These are phyloP conservation scores for Poecilia gillii DNA, from an alignment of 2,797 vertebrate species.

Conservation along the genomic window DNA sequence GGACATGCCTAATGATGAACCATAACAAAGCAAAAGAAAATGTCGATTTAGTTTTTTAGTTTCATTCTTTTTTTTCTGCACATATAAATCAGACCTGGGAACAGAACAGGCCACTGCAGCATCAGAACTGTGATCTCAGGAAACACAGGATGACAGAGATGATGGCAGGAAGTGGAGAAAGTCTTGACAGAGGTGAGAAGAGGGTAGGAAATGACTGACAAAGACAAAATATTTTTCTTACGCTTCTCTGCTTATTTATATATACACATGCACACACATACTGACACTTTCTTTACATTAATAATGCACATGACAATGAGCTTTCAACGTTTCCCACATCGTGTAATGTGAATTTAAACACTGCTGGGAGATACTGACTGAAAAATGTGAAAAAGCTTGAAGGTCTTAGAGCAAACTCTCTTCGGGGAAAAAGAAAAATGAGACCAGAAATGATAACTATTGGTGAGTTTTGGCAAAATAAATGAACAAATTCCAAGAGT, in stretches of 20 bases:
- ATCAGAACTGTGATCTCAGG: constrained; percentile 48
- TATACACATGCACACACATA: constrained; percentile 8
- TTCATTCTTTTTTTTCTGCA: constrained; percentile 13
- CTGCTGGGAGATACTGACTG: neutral
- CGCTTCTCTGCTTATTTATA: constrained; percentile 17
- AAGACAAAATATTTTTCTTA: constrained; percentile 37
- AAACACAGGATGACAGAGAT: constrained; percentile 28
- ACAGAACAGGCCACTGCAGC: constrained; percentile 10
- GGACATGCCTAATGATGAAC: neutral
- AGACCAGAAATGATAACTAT: neutral
- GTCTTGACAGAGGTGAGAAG: constrained; percentile 31
- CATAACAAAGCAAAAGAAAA: neutral
- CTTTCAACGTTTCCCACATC: constrained; percentile 6
- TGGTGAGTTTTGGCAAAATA: neutral
- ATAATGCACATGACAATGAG: constrained; percentile 11
- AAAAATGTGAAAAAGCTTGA: constrained; percentile 2
- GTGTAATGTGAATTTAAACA: neutral
- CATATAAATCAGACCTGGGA: constrained; percentile 12
- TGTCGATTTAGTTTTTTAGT: neutral
- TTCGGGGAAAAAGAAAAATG: neutral
- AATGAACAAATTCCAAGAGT: neutral
- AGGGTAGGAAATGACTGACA: constrained; percentile 33
- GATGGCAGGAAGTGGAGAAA: constrained; percentile 47
- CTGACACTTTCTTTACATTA: constrained; percentile 15
- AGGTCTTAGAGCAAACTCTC: neutral